Conservation (phyloP, 2,113 vertebrate species). For the Panthera uncia region DNA sequence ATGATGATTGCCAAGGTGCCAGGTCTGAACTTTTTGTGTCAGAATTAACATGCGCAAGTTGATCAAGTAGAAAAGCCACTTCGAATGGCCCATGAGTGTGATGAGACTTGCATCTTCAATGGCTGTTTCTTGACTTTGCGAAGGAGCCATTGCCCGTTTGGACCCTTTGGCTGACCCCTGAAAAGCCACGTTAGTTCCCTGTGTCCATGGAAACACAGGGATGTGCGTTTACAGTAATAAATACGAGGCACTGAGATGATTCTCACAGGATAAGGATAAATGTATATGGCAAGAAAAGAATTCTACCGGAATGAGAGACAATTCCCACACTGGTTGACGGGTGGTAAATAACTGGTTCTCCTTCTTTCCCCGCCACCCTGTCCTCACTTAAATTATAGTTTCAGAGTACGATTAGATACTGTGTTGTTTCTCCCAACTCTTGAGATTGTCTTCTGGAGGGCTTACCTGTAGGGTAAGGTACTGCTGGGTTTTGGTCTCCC, state of each 20-base stretch:
- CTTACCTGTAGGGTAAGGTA: constrained; percentile 9
- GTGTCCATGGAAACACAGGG: constrained; percentile 51
- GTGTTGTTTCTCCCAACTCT: constrained; percentile 64
- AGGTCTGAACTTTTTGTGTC: constrained; percentile 82
- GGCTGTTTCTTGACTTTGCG: constrained; percentile 78
- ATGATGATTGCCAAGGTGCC: constrained; percentile 77
- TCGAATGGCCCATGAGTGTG: constrained; percentile 65
- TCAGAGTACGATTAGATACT: constrained; percentile 58
- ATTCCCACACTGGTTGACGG: constrained; percentile 62
- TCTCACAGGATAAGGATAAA: constrained; percentile 40
- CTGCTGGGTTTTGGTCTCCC: background rate
- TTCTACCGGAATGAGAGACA: constrained; percentile 70
- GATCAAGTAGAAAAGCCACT: constrained; percentile 70
- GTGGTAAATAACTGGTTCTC: background rate
- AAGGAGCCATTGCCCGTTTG: constrained; percentile 68
- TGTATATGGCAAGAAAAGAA: constrained; percentile 41
- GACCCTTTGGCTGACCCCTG: constrained; percentile 70
- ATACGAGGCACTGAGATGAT: constrained; percentile 52
- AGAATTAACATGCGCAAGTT: constrained; percentile 80
- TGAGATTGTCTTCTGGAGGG: constrained; percentile 17
- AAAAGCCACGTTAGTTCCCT: constrained; percentile 65
- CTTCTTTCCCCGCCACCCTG: accelerated
- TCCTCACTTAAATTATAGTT: constrained; percentile 50
- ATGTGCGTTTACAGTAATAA: constrained; percentile 64
- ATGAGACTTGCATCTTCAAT: constrained; percentile 77